Evolutionary conservation across 2,888 invertebrate genomes (phyloP).

Genomic region (Epicampocera succincta): DNA sequence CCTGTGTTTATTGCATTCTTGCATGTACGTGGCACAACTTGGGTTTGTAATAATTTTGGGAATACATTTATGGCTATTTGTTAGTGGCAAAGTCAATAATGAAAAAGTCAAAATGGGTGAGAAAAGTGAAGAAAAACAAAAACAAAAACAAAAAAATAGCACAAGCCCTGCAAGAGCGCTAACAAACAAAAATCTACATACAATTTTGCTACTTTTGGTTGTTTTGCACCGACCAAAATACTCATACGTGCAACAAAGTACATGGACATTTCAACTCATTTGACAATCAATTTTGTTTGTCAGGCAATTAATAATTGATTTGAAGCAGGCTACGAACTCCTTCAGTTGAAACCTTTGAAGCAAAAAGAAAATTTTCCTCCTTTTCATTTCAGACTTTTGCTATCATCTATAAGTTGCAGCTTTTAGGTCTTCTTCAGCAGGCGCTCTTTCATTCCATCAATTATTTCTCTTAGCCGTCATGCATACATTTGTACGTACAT

Average conservation of each 20-base stretch:
- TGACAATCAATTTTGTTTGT: conserved; percentile 71
- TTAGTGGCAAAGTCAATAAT: conserved; percentile 48
- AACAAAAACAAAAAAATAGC: conserved; percentile 40
- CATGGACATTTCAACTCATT: conserved; percentile 47
- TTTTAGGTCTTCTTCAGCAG: too few relatives aligned
- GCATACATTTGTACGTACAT: too few relatives aligned
- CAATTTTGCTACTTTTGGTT: background rate
- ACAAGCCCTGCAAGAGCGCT: background rate
- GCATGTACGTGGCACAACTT: conserved; percentile 31
- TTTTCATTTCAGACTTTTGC: background rate
- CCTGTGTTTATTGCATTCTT: conserved; percentile 28
- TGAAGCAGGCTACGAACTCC: too few relatives aligned
- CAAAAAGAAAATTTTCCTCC: background rate
- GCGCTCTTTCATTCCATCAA: conserved; percentile 4
- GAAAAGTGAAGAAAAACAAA: conserved; percentile 4
- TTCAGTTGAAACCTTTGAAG: background rate
- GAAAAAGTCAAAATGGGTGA: conserved; percentile 36
- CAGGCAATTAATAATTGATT: conserved; percentile 71
- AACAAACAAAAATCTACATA: conserved; percentile 17
- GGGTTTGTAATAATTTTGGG: conserved; percentile 5
- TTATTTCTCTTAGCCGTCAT: conserved; percentile 22
- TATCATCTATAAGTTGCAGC: too few relatives aligned
- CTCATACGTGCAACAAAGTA: conserved; percentile 16
- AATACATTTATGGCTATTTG: conserved; percentile 58
- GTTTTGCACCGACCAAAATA: background rate